Evolutionary conservation across 2,113 vertebrate species (phyloP).

Genomic region (Catharus fuscescens): DNA sequence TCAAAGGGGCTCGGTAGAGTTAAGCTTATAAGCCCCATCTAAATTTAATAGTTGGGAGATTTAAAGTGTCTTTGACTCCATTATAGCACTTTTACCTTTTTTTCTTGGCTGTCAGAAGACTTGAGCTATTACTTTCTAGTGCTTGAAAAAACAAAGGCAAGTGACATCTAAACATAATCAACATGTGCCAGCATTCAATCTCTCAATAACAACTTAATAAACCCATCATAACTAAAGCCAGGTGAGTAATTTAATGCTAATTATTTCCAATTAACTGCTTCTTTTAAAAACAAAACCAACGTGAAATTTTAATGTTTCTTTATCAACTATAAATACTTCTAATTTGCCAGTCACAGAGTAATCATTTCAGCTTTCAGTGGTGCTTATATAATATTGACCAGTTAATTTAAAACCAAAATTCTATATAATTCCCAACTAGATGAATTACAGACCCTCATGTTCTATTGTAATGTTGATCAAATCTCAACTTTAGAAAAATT

Average conservation of each 20-base stretch:
- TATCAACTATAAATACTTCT: neutral
- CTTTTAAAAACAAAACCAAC: slow-evolving; percentile 5
- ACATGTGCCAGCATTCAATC: neutral
- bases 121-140: neutral
- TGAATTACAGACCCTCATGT: neutral
- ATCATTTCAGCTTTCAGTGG: neutral
- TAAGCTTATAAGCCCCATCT: neutral
- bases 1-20: neutral
- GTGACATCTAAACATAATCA: slow-evolving; percentile 20
- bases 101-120: neutral
- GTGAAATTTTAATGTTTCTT: neutral
- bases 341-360: neutral
- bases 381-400: neutral
- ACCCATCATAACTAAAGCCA: neutral
- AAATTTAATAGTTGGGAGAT: neutral
- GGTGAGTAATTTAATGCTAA: slow-evolving; percentile 25
- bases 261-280: neutral
- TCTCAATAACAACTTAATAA: slow-evolving; percentile 22
- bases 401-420: neutral
- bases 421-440: neutral
- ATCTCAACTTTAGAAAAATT: neutral
- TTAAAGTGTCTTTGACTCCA: neutral
- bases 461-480: neutral
- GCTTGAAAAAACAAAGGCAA: neutral
- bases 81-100: neutral